Conservation (phyloP, 2,797 vertebrate species). For the Sebastes minor region DNA sequence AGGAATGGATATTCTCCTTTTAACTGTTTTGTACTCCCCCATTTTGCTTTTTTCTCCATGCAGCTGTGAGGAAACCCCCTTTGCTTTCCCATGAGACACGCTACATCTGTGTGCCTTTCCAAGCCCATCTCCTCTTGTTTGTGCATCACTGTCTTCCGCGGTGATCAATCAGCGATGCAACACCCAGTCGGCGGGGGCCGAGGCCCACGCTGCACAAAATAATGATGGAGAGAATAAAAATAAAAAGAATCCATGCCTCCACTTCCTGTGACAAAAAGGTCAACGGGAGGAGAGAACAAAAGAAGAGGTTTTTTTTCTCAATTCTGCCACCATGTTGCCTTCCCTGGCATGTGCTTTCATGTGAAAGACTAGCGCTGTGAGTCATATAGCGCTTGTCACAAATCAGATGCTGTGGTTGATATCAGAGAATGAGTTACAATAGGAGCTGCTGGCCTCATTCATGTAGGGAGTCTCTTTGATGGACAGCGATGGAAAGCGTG, state of each 20-base stretch:
- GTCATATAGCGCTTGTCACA: conserved; percentile 31
- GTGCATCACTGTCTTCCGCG: not conserved
- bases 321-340: not conserved
- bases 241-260: not conserved
- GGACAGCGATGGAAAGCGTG: not conserved
- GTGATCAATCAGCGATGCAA: conserved; percentile 24
- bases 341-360: not conserved
- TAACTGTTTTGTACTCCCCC: not conserved
- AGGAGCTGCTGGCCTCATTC: not conserved
- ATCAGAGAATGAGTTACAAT: conserved; percentile 40
- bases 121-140: not conserved
- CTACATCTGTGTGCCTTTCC: not conserved
- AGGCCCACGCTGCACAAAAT: conserved; percentile 10
- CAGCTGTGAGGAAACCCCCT: conserved; percentile 38
- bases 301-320: not conserved
- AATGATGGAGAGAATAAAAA: not conserved
- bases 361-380: conserved; percentile 21
- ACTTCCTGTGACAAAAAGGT: not conserved
- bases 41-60: not conserved
- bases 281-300: not conserved
- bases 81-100: not conserved
- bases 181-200: conserved; percentile 17
- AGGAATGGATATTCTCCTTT: not conserved
- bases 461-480: conserved; percentile 1
- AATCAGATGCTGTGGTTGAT: conserved; percentile 3